A percentile compares a stretch with the other conserved stretches of the same genome.
Conservation (phyloP, 2,888 invertebrate species). For the Mactromeris polynyma region DNA sequence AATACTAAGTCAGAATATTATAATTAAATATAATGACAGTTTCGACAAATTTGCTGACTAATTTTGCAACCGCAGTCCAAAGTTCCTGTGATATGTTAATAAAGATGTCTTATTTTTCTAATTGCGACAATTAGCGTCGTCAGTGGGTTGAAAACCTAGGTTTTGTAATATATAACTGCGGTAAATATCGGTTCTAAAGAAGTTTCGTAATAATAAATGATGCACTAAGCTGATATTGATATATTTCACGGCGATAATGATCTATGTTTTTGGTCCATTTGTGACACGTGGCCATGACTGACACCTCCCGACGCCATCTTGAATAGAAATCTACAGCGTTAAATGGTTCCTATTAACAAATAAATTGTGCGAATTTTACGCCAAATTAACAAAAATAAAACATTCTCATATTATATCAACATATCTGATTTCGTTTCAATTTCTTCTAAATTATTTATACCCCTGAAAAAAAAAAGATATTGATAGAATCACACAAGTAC, state of each 20-base stretch:
- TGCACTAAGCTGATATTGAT: conserved; percentile 31
- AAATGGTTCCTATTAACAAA: conserved; percentile 52
- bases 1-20: neutral
- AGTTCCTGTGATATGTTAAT: conserved; percentile 39
- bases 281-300: conserved; percentile 28
- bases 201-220: conserved; percentile 30
- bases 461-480: conserved; percentile 45
- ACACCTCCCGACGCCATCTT: conserved; percentile 59
- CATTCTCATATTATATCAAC: conserved; percentile 37
- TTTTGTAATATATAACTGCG: conserved; percentile 28
- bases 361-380: conserved; percentile 60
- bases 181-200: conserved; percentile 9
- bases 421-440: conserved; percentile 56
- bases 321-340: conserved; percentile 44
- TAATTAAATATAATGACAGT: conserved; percentile 40
- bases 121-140: conserved; percentile 29
- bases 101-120: conserved; percentile 28
- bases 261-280: conserved; percentile 34
- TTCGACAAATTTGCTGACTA: conserved; percentile 50
- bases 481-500: conserved; percentile 36
- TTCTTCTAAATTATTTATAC: conserved; percentile 46
- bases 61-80: conserved; percentile 42
- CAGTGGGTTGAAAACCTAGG: neutral
- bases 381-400: conserved; percentile 55
- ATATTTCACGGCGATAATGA: conserved; percentile 31